These are phyloP conservation scores for Lates japonicus DNA, from an alignment of 2,797 vertebrate genomes.

Conservation along the genomic window DNA sequence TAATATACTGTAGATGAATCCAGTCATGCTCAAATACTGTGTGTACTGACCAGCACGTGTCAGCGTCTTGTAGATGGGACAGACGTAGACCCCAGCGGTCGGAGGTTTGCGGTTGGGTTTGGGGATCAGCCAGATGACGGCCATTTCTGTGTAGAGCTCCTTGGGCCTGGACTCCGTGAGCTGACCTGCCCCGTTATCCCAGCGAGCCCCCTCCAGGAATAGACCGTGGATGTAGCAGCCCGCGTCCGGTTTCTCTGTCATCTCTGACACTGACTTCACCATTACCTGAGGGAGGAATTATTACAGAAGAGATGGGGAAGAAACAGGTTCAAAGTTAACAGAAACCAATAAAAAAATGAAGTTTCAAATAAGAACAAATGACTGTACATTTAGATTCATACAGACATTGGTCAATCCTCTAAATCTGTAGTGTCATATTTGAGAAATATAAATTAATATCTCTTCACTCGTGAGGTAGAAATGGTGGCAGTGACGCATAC, in stretches of 20 bases:
- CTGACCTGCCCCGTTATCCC: constrained; percentile 80
- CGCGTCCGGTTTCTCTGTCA: constrained; percentile 77
- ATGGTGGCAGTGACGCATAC: background rate
- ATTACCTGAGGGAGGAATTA: constrained; percentile 83
- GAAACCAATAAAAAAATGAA: background rate
- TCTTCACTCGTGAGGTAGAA: background rate
- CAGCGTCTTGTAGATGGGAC: constrained; percentile 95
- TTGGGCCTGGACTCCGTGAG: constrained; percentile 89
- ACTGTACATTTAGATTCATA: background rate
- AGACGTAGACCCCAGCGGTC: constrained; percentile 86
- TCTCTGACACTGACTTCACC: constrained; percentile 71
- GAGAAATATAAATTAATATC: background rate
- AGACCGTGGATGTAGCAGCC: constrained; percentile 93
- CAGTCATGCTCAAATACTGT: background rate
- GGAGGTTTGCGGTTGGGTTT: constrained; percentile 82
- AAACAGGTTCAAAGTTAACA: background rate
- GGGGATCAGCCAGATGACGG: constrained; percentile 90
- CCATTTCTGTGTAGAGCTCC: constrained; percentile 93
- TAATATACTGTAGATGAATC: background rate
- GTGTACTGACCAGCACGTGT: constrained; percentile 88
- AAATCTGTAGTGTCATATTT: background rate
- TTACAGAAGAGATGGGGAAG: constrained; percentile 1
- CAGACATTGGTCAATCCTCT: background rate
- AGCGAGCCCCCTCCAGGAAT: constrained; percentile 93
- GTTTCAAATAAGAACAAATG: background rate